Base-by-base conservation (phyloP, 2,797 vertebrate genomes). In the Hippoglossus hippoglossus region DNA sequence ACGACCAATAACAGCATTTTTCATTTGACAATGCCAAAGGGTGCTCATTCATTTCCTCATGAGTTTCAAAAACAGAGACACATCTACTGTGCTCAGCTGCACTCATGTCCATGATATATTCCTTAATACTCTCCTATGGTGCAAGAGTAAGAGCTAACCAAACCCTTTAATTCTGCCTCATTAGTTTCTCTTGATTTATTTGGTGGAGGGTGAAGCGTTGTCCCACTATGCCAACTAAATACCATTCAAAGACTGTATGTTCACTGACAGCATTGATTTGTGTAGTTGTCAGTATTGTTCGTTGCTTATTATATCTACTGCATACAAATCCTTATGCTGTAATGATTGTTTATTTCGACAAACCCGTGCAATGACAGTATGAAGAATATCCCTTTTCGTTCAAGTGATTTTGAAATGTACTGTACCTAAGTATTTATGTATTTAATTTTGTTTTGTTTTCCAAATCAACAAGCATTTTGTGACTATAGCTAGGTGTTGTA, bases 151-250 rank as follows among this genome's bases (percentile, higher is more conserved):
- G 90, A 89, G 89, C 92, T 87, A 93, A 92, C 89, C 87, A 89
- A 93, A 92, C 93, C 93, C 93, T 94, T 94, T 94, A 94, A 93
- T 89, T 91, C 87, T 89, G 88, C 86, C 82, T 88, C 84, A 71
- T 90, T 83, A 65, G 46, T 80, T 79, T 82, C 51, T 86, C 47
- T 46, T 59, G 57, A 61, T 81, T 81, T 79, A 50, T 77, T 86
- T 55, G 28, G 54, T 46, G 28, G 76, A 85, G 56, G 71, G 31
- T 73, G 77, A 81, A 63, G 75, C 76, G 67, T 68, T 68, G 58
- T 80, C 71, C 81, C 87, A 79, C 88, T 86, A 89, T 89, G 90
- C 89, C 89, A 92, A 92, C 86, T 57, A 55, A 83, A 87, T 69
- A 80, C 85, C 67, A 75, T 77, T 87, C 67, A 69, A 83, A 85